Conservation (phyloP, 2,888 invertebrate species). For the Chymomyza procnemis region DNA sequence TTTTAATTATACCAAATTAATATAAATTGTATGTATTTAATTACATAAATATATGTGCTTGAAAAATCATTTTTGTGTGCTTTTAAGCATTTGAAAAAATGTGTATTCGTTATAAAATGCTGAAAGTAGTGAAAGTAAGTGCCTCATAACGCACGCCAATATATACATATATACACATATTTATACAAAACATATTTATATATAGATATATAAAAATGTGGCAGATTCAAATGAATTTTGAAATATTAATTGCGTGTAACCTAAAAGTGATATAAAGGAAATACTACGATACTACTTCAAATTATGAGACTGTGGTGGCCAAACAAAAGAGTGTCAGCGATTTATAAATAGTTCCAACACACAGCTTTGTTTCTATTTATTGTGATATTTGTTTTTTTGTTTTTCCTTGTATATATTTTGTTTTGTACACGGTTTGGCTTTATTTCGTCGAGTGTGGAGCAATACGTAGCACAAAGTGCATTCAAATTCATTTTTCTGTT, state of each 20-base stretch:
- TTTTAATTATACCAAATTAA: neutral
- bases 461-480: slow-evolving; percentile 24
- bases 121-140: slow-evolving; percentile 70
- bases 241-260: slow-evolving; percentile 68
- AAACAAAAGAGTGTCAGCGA: slow-evolving; percentile 68
- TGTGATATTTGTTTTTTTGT: slow-evolving; percentile 50
- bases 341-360: slow-evolving; percentile 61
- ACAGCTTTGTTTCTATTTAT: slow-evolving; percentile 59
- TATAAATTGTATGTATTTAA: neutral
- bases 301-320: slow-evolving; percentile 15
- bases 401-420: no score
- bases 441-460: slow-evolving; percentile 19
- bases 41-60: neutral
- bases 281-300: slow-evolving; percentile 47
- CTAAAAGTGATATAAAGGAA: slow-evolving; percentile 64
- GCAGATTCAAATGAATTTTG: neutral
- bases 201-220: neutral
- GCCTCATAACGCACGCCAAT: slow-evolving; percentile 15
- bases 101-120: slow-evolving; percentile 58
- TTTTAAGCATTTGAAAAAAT: slow-evolving; percentile 33
- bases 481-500: slow-evolving; percentile 29
- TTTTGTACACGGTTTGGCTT: slow-evolving; percentile 5
- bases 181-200: neutral
- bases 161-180: neutral
- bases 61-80: neutral